Base-by-base conservation (phyloP, 2,888 invertebrate genomes). In the Schizaphis graminum region DNA sequence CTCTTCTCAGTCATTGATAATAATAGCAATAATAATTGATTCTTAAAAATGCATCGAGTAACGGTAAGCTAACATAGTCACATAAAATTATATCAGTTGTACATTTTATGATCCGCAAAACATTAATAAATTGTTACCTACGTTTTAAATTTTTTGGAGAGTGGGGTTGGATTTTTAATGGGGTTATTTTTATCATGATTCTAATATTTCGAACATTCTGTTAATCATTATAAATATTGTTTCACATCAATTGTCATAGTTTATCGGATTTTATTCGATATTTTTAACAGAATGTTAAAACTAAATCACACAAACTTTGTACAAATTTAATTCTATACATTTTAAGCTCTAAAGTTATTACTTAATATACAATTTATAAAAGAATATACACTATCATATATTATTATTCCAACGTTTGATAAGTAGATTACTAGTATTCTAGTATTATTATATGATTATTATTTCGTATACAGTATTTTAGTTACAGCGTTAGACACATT, bases 1-100 rank as follows among this genome's bases (percentile, higher is more conserved):
- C 13, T 13, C 13, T 41, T 26, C 57, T 41, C 44, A 26, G 41
- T 44, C 57, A 56, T 44, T 56, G 89, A 41, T 89, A 89, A 89
- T 89, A 89, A 89, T 89, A 89, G 89, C 56, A 57, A 89, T 89
- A 57, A 89, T 89, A 57, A 89, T 89, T 56, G 89, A 89, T 57
- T 44, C 57, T 35, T 57, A 41, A 89, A 57, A 41, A 57, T 24
- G n/a, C 87, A 77, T 77, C 49, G 86, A 47, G n/a, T 35, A 35
- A 8, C 3, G 77, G 77, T 77, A 35, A 35, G 21, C 77, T 35
- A 77, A 77, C 35, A 35, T 35, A 35, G 21, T 77, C 35, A 77
- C 35, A 77, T 77, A 5, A 77, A 2, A 21, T 35, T 21, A 57
- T 26, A 77, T 77, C 77, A 77, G 21, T 21, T 8, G 21, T 35